These are phyloP conservation scores for Malaclemys terrapin DNA, from an alignment of 2,113 vertebrate genomes.

Conservation along the genomic window DNA sequence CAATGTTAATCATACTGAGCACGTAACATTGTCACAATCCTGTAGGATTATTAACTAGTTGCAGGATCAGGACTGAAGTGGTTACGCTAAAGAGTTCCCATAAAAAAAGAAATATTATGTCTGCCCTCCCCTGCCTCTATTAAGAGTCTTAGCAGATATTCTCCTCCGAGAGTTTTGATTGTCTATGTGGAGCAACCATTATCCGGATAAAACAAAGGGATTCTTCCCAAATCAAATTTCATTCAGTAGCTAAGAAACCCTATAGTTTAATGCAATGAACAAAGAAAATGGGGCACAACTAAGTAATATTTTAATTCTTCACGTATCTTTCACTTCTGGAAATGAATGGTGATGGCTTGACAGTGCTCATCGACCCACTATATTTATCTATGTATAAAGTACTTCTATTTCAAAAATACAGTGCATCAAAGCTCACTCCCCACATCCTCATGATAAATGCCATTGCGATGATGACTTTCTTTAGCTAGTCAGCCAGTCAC, in stretches of 20 bases:
- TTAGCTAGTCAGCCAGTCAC: background rate
- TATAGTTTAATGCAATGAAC: background rate
- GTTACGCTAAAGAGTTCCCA: background rate
- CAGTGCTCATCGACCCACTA: background rate
- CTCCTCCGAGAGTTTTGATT: background rate
- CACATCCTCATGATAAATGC: background rate
- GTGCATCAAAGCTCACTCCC: background rate
- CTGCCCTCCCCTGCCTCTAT: background rate
- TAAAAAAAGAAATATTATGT: background rate
- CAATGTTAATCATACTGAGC: background rate
- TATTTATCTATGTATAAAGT: background rate
- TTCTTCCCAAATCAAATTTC: background rate
- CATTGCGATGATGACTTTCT: background rate
- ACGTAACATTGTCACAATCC: background rate
- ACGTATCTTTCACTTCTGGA: background rate
- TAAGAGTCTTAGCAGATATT: background rate
- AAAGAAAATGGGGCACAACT: background rate
- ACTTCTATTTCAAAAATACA: background rate
- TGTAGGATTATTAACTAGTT: background rate
- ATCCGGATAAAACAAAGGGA: background rate
- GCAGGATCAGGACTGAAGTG: background rate
- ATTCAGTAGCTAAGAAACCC: background rate
- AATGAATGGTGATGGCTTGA: background rate
- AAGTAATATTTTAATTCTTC: background rate
- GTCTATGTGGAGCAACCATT: background rate